These are phyloP conservation scores for Acrobasis repandana DNA, from an alignment of 2,888 invertebrate genomes.

Conservation along the genomic window DNA sequence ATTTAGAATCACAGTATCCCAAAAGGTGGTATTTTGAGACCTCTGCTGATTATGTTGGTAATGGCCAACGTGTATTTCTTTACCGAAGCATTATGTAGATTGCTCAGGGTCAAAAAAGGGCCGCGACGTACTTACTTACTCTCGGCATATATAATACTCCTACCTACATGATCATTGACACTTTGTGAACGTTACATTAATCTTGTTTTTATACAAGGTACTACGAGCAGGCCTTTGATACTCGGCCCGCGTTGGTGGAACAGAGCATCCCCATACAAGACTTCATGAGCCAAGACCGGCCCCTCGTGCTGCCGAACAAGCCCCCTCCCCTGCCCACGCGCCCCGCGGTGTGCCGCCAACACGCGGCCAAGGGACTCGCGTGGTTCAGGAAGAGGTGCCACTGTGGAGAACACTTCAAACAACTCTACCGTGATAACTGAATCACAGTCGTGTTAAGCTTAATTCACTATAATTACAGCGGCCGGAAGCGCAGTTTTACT, in stretches of 20 bases:
- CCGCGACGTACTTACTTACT: too few relatives aligned
- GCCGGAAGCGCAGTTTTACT: too few relatives aligned
- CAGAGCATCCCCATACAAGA: not conserved
- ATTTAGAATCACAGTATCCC: too few relatives aligned
- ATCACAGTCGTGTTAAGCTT: too few relatives aligned
- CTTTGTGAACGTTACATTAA: not conserved
- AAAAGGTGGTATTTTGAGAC: too few relatives aligned
- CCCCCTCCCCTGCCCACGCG: not conserved
- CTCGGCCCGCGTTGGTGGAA: constrained; percentile 35
- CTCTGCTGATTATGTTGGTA: too few relatives aligned
- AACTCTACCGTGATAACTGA: constrained; percentile 40
- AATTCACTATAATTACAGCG: too few relatives aligned
- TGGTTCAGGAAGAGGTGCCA: constrained; percentile 52
- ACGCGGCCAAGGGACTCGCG: constrained; percentile 39
- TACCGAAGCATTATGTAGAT: too few relatives aligned
- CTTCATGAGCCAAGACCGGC: not conserved
- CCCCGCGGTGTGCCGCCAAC: not conserved
- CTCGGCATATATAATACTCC: too few relatives aligned
- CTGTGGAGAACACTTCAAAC: constrained; percentile 57
- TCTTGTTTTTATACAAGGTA: not conserved
- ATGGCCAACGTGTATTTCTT: too few relatives aligned
- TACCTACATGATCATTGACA: too few relatives aligned
- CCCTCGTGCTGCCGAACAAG: not conserved
- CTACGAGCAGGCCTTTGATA: constrained; percentile 44
- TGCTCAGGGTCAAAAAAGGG: too few relatives aligned